Base-by-base conservation (phyloP, 2,888 invertebrate species). In the Pyrgus malvae region DNA sequence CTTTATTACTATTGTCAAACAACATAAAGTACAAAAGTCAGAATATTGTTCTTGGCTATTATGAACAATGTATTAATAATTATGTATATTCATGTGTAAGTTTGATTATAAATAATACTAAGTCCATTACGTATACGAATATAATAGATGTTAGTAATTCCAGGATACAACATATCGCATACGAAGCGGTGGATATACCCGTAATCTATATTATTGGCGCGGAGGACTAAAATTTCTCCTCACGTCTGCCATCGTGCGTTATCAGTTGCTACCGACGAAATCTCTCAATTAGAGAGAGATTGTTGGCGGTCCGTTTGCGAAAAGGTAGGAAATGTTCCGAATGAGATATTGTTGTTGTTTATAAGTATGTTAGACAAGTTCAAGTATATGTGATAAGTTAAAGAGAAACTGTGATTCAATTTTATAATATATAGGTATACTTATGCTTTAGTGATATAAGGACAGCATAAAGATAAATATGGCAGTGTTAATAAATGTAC, bases 201-300 rank as follows among this genome's bases (percentile, higher is more conserved):
- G 31, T 53, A 53, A 54, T 46, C 53, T 46, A 46, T 46, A 46
- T 54, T 46, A 54, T 46, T 54, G 45, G 53, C 40, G 53, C 31
- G 46, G 31, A 17, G 46, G 21, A 54, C 46, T 54, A 46, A 54
- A 40, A 45, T 54, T 54, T 54, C 53, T 40, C 38, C 44, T 54
- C 53, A 54, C 53, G 53, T 54, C 25, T 46, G 46, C 27, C 46
- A 46, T 40, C 53, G 40, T 33, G 53, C 40, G 29, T 31, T 54
- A 17, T 46, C 40, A 46, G 46, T 46, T 54, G 46, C 40, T 40
- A 46, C 45, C 33, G 45, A 38, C 51, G 21, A 44, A 38, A 45
- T 54, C 46, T 33, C 46, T 54, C 53, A 54, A 54, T 54, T 54
- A 54, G 38, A 53, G 38, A 31, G 45, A 53, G 45, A 53, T 40